phyloP scores from a whole-genome alignment of 2,888 invertebrate species.

The Caenorhabditis sp. region DNA sequence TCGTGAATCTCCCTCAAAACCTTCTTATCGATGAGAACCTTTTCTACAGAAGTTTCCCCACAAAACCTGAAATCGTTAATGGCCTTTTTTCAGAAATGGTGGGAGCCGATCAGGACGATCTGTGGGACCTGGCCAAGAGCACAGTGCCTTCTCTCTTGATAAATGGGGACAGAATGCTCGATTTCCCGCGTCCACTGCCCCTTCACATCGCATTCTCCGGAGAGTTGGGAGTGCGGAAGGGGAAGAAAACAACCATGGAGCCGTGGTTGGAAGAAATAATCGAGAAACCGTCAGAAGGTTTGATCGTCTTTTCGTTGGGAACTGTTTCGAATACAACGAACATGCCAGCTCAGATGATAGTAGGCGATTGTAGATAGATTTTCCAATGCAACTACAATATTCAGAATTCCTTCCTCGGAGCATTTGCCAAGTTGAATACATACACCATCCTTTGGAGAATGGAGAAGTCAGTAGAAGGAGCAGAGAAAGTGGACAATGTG shows the following conservation, averaged over 20 bases:
- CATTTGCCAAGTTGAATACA: constrained; percentile 71
- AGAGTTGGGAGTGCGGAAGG: constrained; percentile 66
- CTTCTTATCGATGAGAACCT: constrained; percentile 74
- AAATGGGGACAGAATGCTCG: constrained; percentile 77
- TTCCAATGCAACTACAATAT: constrained; percentile 2
- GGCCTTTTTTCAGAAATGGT: constrained; percentile 37
- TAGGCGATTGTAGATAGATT: constrained; percentile 36
- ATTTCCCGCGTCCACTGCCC: constrained; percentile 77
- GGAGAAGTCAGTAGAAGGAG: constrained; percentile 71
- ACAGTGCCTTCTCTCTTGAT: constrained; percentile 71
- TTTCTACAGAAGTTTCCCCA: constrained; percentile 63
- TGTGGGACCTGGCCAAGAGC: constrained; percentile 70
- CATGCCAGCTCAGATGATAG: constrained; percentile 76
- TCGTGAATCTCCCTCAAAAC: constrained; percentile 77
- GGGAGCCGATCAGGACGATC: constrained; percentile 61
- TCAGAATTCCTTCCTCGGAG: constrained; percentile 73
- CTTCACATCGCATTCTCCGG: constrained; percentile 74
- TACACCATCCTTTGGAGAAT: constrained; percentile 77
- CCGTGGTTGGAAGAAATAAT: constrained; percentile 57
- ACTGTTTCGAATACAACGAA: constrained; percentile 78
- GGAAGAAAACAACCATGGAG: constrained; percentile 35
- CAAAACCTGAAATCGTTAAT: background rate
- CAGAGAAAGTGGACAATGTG: constrained; percentile 66
- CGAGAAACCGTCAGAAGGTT: constrained; percentile 53
- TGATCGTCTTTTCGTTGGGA: constrained; percentile 71